phyloP scores from a whole-genome alignment of 53 echinoderm and acorn worm species.

The Holothuria scabra region DNA sequence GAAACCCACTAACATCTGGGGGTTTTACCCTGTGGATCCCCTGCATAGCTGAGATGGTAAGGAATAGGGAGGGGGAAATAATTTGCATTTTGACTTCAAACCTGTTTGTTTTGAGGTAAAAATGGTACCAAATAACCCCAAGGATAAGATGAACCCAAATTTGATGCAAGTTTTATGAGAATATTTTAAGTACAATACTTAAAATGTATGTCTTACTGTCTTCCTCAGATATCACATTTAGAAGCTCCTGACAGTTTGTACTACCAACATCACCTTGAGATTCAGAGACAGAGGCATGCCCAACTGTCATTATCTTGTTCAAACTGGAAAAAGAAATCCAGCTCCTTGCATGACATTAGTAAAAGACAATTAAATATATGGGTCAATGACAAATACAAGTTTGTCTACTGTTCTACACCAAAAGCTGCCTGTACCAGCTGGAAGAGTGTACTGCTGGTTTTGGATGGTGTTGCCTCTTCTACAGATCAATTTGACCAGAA shows the following conservation, averaged over 20 bases:
- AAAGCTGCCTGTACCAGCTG: constrained; percentile 83
- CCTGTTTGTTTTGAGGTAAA: too few species aligned
- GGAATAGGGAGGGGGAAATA: too few species aligned
- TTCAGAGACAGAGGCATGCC: constrained; percentile 9
- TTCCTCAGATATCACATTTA: not conserved
- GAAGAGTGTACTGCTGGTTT: constrained; percentile 72
- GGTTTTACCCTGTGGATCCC: too few species aligned
- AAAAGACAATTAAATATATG: constrained; percentile 49
- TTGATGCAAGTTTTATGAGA: too few species aligned
- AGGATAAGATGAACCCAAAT: too few species aligned
- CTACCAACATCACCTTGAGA: constrained; percentile 18
- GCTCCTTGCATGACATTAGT: not conserved
- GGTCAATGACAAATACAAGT: constrained; percentile 69
- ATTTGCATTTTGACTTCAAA: too few species aligned
- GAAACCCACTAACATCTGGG: too few species aligned
- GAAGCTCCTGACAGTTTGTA: constrained; percentile 1
- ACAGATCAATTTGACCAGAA: constrained; percentile 58
- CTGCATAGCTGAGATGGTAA: too few species aligned
- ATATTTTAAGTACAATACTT: too few species aligned
- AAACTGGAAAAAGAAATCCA: not conserved
- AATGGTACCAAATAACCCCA: too few species aligned
- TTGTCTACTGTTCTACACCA: constrained; percentile 70
- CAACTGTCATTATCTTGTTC: not conserved
- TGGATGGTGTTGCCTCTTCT: constrained; percentile 53
- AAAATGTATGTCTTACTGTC: not conserved